Evolutionary conservation across 2,113 vertebrate species (phyloP).

Genomic region (Mesoclemmys tuberculata): DNA sequence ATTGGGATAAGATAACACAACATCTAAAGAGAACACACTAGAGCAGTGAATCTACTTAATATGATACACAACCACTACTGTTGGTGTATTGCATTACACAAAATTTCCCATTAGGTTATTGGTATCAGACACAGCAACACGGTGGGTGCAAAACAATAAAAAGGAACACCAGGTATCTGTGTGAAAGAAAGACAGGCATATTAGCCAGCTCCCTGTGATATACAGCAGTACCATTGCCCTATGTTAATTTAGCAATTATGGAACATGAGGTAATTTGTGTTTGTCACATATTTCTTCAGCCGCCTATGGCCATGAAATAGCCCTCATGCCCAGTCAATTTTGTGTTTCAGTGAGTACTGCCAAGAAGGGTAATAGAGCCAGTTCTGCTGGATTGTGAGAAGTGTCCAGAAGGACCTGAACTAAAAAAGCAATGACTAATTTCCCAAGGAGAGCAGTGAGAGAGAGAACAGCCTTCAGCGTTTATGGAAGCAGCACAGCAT

Average conservation of each 20-base stretch:
- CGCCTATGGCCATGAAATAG: rapidly evolving
- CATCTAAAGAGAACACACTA: background rate
- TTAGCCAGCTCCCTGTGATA: background rate
- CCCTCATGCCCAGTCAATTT: background rate
- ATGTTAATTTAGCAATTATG: rapidly evolving
- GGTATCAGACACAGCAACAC: background rate
- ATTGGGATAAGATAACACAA: background rate
- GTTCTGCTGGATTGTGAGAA: constrained; percentile 3
- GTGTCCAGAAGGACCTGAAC: background rate
- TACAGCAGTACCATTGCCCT: rapidly evolving
- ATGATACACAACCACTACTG: background rate
- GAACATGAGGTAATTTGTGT: background rate
- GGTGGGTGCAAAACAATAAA: background rate
- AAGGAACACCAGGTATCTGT: background rate
- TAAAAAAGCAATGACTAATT: constrained; percentile 12
- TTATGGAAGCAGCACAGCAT: constrained; percentile 20
- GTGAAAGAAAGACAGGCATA: background rate
- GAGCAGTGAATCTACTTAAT: background rate
- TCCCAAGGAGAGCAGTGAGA: background rate
- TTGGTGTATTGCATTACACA: too few species aligned
- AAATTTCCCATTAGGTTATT: background rate
- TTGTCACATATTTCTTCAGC: background rate
- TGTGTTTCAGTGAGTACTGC: background rate
- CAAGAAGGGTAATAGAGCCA: background rate
- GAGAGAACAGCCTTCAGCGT: constrained; percentile 27